Evolutionary conservation across 2,888 invertebrate species (phyloP).

Genomic region (Monochamus alternatus): DNA sequence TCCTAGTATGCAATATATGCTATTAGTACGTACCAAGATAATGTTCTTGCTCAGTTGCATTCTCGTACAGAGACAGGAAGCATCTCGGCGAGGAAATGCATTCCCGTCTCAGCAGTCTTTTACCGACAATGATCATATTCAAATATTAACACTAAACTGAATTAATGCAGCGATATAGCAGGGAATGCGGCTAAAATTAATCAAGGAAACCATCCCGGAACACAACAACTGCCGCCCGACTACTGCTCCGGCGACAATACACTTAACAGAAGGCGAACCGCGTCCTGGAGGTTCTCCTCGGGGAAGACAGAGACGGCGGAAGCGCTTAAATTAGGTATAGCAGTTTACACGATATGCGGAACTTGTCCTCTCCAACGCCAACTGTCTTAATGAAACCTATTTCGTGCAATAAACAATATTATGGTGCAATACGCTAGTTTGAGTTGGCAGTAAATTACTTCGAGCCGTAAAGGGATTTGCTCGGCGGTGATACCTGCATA

Average conservation of each 20-base stretch:
- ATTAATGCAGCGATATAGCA: conserved; percentile 47
- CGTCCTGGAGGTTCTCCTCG: conserved; percentile 21
- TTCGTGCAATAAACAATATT: conserved; percentile 42
- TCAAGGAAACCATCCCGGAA: conserved; percentile 59
- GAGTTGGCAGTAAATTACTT: conserved; percentile 41
- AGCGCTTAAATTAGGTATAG: conserved; percentile 42
- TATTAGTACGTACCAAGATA: neutral
- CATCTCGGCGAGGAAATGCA: conserved; percentile 20
- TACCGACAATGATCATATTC: conserved; percentile 19
- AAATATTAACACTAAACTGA: conserved; percentile 38
- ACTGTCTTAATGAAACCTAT: conserved; percentile 47
- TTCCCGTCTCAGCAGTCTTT: conserved; percentile 14
- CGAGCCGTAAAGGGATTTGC: conserved; percentile 40
- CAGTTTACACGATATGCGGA: conserved; percentile 45
- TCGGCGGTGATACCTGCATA: conserved; percentile 4
- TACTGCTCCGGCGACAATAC: conserved; percentile 59
- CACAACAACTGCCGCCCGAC: conserved; percentile 58
- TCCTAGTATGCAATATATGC: neutral
- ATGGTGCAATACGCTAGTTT: conserved; percentile 36
- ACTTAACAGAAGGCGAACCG: conserved; percentile 42
- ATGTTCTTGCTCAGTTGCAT: neutral
- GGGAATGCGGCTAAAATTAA: conserved; percentile 58
- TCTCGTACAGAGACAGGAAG: conserved; percentile 2
- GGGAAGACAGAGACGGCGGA: conserved; percentile 23
- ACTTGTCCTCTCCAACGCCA: conserved; percentile 41